A percentile compares a stretch with the other conserved stretches of the same genome.
phyloP scores from a whole-genome alignment of 2,888 invertebrate genomes.

The Drosophila lutescens region DNA sequence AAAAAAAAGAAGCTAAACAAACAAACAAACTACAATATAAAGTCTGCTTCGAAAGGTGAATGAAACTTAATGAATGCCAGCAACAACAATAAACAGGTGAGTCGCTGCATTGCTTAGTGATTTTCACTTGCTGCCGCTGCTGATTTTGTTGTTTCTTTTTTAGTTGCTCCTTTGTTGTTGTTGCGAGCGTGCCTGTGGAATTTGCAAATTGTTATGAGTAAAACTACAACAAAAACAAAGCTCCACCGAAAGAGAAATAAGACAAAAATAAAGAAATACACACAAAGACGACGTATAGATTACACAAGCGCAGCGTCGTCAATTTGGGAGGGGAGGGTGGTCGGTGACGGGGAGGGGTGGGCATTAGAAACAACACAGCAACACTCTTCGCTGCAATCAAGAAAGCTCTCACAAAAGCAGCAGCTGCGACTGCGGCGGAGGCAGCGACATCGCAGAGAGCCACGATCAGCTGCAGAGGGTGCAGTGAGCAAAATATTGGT shows the following conservation, averaged over 20 bases:
- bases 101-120: slow-evolving; percentile 56
- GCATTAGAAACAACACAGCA: slow-evolving; percentile 61
- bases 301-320: slow-evolving; percentile 73
- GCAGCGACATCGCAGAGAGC: slow-evolving; percentile 39
- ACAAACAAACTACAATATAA: slow-evolving; percentile 49
- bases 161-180: slow-evolving; percentile 19
- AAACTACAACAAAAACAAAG: slow-evolving; percentile 48
- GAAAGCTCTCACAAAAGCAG: slow-evolving; percentile 62
- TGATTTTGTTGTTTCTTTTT: slow-evolving; percentile 17
- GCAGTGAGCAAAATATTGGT: background rate
- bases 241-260: slow-evolving; percentile 31
- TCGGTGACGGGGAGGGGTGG: slow-evolving; percentile 2
- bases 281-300: slow-evolving; percentile 59
- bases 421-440: slow-evolving; percentile 30
- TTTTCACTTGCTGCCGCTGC: slow-evolving; percentile 62
- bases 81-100: slow-evolving; percentile 59
- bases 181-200: slow-evolving; percentile 69
- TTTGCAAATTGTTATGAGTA: slow-evolving; percentile 73
- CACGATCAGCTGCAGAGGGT: slow-evolving; percentile 57
- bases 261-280: slow-evolving; percentile 37
- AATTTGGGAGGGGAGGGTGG: slow-evolving; percentile 26
- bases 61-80: slow-evolving; percentile 80
- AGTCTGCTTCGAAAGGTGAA: slow-evolving; percentile 71
- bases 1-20: slow-evolving; percentile 21
- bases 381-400: slow-evolving; percentile 58